Base-by-base conservation (phyloP, 2,888 invertebrate genomes). In the Aphodius sticticus region DNA sequence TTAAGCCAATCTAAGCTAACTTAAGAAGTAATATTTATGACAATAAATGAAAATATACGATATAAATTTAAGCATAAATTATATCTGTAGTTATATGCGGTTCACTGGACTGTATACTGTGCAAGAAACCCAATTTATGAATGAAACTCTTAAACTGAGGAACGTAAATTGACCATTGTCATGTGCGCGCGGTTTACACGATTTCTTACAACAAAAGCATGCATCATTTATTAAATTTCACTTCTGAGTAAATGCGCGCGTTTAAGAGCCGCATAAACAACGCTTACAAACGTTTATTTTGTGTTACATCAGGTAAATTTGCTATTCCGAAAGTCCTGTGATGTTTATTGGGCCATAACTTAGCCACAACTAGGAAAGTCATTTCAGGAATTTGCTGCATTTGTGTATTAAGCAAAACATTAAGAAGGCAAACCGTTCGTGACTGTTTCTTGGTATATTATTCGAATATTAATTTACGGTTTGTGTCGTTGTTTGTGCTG, bases 161-260 rank as follows among this genome's bases (percentile, higher is more conserved):
- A 53, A 53, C 53, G 53, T 53, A 53, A 53, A 53, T 53, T 53
- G 53, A 5, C 53, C 12, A 53, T 53, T 53, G 53, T 53, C 53
- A 53, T 53, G 53, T 53, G 53, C 53, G 53, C 7, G 53, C 53
- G 53, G 12, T 53, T 53, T 53, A 53, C 53, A 53, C 53, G 36
- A 76, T 76, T 38, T 76, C 53, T 76, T 38, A 77, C 53, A 77
- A 77, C 77, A n/a, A 69, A 77, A n/a, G 77, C 69, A 15, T 69
- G 53, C 69, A 36, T 77, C 77, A 77, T 77, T 77, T 77, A 77
- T 69, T 77, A 77, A 77, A 77, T 77, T 77, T 77, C 69, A 77
- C 77, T 77, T 69, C 69, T 15, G 15, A 26, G 69, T 35, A 69
- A 77, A 69, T 69, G 16, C 36, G 69, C 69, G 15, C 53, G 69